Evolutionary conservation across 2,888 invertebrate species (phyloP), one percentile per base, ranked within the genome.

Genomic region (Seira sanloemensis): DNA sequence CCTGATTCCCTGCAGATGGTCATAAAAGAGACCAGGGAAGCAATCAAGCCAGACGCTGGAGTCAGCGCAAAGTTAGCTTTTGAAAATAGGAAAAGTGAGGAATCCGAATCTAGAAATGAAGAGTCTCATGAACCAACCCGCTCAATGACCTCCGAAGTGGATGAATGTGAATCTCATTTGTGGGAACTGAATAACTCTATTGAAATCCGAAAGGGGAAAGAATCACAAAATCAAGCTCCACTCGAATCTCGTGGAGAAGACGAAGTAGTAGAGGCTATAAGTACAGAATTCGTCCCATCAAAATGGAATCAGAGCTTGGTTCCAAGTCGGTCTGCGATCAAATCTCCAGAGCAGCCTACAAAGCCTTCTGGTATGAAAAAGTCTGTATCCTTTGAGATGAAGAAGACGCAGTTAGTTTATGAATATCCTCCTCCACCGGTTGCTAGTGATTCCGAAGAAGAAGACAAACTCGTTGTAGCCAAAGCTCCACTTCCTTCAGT

Each of bases 291-390:
- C 54, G 84, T 88, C 18, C 89, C 89, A 67, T 89, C 88, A 21
- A 89, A 86, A 78, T 89, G 89, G 89, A 87, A 89, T 81, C 87
- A 88, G 71, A 87, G 77, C 27, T 72, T 89, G n/a, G 72, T 85
- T 37, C 89, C 89, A 0, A 73, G 76, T 46, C 86, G 88, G 73
- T 86, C 89, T 24, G 84, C 88, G 5, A 87, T 89, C 0, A 89
- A 89, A 74, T 89, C 89, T 16, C 89, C 89, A 0, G 88, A 87
- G 72, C 85, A 85, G 81, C 24, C 21, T 9, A 37, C 21, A 16
- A 50, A 74, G 19, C 69, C 78, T 18, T 76, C 80, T 23, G 83
- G 84, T 46, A 77, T 89, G 46, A 87, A 87, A 26, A 89, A 89
- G 76, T 88, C 88, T 19, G 89, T 89, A 0, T 88, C 88, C 1